Conservation (phyloP, 2,797 vertebrate genomes). For the Gila robusta region DNA sequence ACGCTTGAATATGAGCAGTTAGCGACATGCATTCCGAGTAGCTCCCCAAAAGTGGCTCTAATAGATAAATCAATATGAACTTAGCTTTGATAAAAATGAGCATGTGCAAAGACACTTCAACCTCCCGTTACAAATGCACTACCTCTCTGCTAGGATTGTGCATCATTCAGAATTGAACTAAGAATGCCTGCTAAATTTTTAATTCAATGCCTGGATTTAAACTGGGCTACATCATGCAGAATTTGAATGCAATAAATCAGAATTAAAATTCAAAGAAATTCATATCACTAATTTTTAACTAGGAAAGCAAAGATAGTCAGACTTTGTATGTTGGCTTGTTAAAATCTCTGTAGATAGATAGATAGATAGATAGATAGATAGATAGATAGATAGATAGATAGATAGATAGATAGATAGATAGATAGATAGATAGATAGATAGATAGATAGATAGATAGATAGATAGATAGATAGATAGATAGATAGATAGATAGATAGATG, state of each 20-base stretch:
- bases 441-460: neutral
- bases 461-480: no score
- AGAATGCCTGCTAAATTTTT: neutral
- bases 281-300: neutral
- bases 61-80: constrained; percentile 35
- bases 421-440: no score
- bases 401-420: no score
- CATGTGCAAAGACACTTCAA: constrained; percentile 9
- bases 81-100: constrained; percentile 19
- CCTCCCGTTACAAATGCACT: constrained; percentile 6
- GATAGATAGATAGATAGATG: no score
- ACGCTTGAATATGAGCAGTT: constrained; percentile 27
- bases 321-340: neutral
- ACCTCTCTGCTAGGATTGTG: neutral
- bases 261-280: neutral
- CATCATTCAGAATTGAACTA: neutral
- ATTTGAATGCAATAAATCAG: neutral
- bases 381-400: no score
- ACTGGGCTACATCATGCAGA: neutral
- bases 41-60: constrained; percentile 16
- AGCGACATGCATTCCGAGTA: constrained; percentile 21
- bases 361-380: no score
- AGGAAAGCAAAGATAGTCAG: neutral
- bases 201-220: neutral
- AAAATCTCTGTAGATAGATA: neutral